Percentiles rank a stretch among this genome's conserved stretches.
Conservation (phyloP, 2,113 vertebrate genomes). For the Salminus brasiliensis region DNA sequence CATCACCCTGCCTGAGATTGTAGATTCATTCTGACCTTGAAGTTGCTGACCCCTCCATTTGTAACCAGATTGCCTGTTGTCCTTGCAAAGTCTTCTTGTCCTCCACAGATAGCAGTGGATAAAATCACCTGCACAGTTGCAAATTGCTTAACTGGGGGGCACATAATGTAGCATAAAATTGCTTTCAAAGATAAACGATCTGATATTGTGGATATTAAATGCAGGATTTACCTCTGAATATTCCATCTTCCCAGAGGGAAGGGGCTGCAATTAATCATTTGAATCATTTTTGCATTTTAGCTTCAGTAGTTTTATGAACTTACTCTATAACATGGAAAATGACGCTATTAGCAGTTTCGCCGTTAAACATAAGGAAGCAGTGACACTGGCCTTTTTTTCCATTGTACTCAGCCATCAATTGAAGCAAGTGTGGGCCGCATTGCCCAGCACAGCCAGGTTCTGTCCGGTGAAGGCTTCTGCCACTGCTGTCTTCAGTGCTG, state of each 20-base stretch:
- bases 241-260: not conserved
- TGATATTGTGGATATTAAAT: conserved; percentile 26
- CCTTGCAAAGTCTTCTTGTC: conserved; percentile 31
- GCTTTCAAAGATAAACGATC: conserved; percentile 3
- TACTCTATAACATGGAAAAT: not conserved
- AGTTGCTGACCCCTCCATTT: not conserved
- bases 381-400: not conserved
- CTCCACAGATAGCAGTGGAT: conserved; percentile 17
- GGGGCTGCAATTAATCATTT: not conserved
- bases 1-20: not conserved
- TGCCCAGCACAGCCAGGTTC: no score
- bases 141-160: conserved; percentile 25
- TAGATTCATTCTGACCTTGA: conserved; percentile 21
- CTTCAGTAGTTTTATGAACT: not conserved
- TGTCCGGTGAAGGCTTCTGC: not conserved
- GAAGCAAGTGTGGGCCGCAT: no score
- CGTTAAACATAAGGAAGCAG: not conserved
- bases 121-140: conserved; percentile 28
- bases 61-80: conserved; percentile 1
- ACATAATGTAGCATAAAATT: conserved; percentile 10
- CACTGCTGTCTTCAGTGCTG: no score
- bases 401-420: no score
- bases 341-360: no score
- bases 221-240: conserved; percentile 21
- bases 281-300: conserved; percentile 1